Evolutionary conservation across 2,888 invertebrate species (phyloP), one percentile per base, ranked within the genome.

Genomic region (Eledone cirrhosa): DNA sequence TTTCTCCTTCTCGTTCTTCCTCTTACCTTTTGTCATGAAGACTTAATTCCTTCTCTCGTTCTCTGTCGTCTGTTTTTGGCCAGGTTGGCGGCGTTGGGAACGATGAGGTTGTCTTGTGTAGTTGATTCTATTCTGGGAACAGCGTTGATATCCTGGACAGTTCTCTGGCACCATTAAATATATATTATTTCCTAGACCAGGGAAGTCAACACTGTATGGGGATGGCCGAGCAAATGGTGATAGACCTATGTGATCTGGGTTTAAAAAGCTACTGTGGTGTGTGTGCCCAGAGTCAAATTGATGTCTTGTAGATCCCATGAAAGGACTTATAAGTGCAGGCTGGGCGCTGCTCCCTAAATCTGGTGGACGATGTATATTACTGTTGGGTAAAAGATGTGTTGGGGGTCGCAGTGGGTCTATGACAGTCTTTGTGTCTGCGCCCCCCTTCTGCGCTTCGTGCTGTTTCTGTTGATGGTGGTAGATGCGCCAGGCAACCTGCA

Each of bases 401-500:
- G 95, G 94, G 48, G 94, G 94, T 84, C 94, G 91, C 76, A 94
- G 90, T 27, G 94, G 91, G 83, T 94, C 94, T 72, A 72, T 72
- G 11, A 81, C 78, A 11, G 84, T 82, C 72, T 84, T 85, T 13
- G 80, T 79, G 69, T 84, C 85, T 5, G 81, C 78, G 5, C 78
- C 77, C 0, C 83, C 85, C 86, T 93, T 93, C 89, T 93, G 93
- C 0, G 91, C 90, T 80, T 92, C 92, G 22, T 91, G 91, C 90
- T 95, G 93, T 88, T 95, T 95, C 89, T 95, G 94, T 90, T 98
- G 97, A 88, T 97, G 96, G 89, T 96, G 95, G 92, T 97, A 97
- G 88, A 99, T 98, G 92, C 98, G 98, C 97, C 98, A 98, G 81
- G 98, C 98, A 88, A 99, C 97, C 83, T 97, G 93, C 29, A 98